A percentile compares a stretch with the other conserved stretches of the same genome.
phyloP scores from a whole-genome alignment of 2,113 vertebrate species.

The Hystrix brachyura region DNA sequence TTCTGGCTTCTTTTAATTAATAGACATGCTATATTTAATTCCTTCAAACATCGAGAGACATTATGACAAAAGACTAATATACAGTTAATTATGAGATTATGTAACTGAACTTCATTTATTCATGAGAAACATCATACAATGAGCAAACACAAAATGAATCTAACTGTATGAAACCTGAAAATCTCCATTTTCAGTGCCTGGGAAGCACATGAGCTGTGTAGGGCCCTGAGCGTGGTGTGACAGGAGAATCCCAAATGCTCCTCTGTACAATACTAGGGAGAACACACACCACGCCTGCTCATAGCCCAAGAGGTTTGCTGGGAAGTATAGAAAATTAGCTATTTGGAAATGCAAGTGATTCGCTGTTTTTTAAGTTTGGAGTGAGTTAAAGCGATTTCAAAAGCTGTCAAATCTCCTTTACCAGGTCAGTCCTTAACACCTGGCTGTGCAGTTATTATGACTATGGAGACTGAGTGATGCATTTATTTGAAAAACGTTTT shows the following conservation, averaged over 20 bases:
- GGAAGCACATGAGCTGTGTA: neutral
- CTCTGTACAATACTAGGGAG: neutral
- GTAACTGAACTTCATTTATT: constrained; percentile 37
- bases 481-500: constrained; percentile 15
- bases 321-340: neutral
- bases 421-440: too few relatives aligned
- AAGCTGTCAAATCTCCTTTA: neutral
- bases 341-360: neutral
- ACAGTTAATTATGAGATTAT: constrained; percentile 45
- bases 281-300: neutral
- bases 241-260: neutral
- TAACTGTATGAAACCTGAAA: neutral
- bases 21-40: neutral
- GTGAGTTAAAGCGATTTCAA: neutral
- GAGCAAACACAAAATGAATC: neutral
- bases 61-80: constrained; percentile 1
- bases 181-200: neutral
- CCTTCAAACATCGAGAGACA: neutral
- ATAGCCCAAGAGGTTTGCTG: neutral
- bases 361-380: neutral
- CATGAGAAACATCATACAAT: neutral
- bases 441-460: neutral
- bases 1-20: neutral
- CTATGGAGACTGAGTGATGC: neutral
- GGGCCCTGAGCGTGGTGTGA: neutral